phyloP scores from a whole-genome alignment of 1,140 invertebrate genomes.

The Tetragnatha versicolor region DNA sequence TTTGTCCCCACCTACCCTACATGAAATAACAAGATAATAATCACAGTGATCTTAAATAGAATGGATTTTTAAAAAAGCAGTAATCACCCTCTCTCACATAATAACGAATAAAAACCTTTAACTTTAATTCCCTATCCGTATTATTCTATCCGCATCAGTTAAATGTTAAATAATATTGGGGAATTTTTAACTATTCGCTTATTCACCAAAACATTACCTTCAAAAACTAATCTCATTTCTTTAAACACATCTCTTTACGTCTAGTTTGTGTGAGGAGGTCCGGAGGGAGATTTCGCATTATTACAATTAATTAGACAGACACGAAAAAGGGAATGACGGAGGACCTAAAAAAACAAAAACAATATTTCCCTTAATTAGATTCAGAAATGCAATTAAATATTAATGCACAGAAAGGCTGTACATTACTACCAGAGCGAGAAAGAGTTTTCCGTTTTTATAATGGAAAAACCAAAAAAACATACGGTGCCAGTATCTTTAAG shows the following conservation, averaged over 20 bases:
- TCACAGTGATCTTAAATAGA: too few species aligned
- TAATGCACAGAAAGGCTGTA: background rate
- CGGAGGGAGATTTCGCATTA: conserved; percentile 16
- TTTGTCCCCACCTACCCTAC: too few species aligned
- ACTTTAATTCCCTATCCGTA: too few species aligned
- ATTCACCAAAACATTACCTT: too few species aligned
- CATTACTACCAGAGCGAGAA: background rate
- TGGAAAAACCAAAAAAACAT: conserved; percentile 8
- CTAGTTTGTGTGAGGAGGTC: conserved; percentile 5
- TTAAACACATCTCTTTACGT: conserved; percentile 27
- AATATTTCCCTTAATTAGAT: conserved; percentile 33
- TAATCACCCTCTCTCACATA: too few species aligned
- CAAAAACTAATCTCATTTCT: conserved; percentile 1
- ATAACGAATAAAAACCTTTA: too few species aligned
- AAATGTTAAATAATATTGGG: too few species aligned
- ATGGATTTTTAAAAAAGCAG: too few species aligned
- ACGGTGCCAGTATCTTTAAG: conserved; percentile 2
- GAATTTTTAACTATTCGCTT: too few species aligned
- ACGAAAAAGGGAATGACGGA: conserved; percentile 12
- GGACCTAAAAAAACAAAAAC: conserved; percentile 2
- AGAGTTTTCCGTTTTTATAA: conserved; percentile 13
- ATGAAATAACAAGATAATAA: too few species aligned
- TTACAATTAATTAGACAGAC: conserved; percentile 39
- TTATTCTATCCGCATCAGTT: too few species aligned
- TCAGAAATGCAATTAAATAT: conserved; percentile 45